Conservation (phyloP, 2,888 invertebrate species). For the Brachylomia viminalis region DNA sequence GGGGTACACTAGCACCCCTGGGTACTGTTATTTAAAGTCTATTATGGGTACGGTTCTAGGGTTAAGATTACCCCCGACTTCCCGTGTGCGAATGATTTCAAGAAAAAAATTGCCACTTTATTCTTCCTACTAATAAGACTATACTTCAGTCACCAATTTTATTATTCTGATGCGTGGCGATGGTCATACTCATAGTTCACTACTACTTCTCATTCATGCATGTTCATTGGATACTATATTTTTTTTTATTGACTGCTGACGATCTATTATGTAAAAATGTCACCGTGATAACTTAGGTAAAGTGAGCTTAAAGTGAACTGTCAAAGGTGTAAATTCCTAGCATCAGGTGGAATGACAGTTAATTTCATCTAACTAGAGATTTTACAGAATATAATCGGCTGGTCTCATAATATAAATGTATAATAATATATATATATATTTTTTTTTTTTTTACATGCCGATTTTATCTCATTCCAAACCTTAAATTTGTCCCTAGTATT, state of each 20-base stretch:
- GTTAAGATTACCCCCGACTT: not conserved
- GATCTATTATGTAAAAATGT: not conserved
- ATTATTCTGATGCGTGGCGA: not conserved
- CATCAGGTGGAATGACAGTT: not conserved
- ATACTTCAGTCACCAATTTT: not conserved
- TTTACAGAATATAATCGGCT: not conserved
- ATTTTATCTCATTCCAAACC: too few relatives aligned
- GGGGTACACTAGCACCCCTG: too few relatives aligned
- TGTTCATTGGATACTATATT: not conserved
- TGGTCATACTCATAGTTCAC: not conserved
- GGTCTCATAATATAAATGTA: not conserved
- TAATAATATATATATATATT: too few relatives aligned
- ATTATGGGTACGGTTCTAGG: too few relatives aligned
- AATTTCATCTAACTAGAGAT: not conserved
- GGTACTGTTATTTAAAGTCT: too few relatives aligned
- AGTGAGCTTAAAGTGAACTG: not conserved
- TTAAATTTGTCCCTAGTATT: too few relatives aligned
- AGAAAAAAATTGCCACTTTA: not conserved
- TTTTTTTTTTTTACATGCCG: too few relatives aligned
- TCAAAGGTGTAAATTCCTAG: too few relatives aligned
- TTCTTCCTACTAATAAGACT: not conserved
- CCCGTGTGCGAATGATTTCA: not conserved
- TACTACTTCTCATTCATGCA: not conserved
- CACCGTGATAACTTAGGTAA: not conserved
- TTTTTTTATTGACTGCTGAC: not conserved